A percentile compares a stretch with the other conserved stretches of the same genome.
phyloP scores from a whole-genome alignment of 2,797 vertebrate genomes.

The Yasuhikotakia modesta region DNA sequence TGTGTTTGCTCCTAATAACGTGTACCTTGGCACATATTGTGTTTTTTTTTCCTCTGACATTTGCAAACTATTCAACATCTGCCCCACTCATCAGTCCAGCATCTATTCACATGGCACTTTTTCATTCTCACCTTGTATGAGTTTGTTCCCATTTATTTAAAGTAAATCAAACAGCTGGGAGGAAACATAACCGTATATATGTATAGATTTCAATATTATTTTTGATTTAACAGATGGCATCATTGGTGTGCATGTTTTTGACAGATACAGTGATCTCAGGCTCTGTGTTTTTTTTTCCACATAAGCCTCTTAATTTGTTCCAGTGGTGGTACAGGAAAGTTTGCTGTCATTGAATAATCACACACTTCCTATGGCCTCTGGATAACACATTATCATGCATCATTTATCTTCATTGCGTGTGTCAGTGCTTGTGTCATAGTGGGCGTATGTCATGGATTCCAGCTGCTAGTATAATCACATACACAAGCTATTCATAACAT shows the following conservation, averaged over 20 bases:
- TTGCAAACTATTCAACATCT: constrained; percentile 79
- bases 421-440: constrained; percentile 67
- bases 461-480: constrained; percentile 67
- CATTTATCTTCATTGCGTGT: constrained; percentile 73
- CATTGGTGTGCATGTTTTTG: neutral
- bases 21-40: constrained; percentile 77
- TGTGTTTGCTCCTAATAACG: constrained; percentile 75
- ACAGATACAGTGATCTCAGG: constrained; percentile 3
- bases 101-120: constrained; percentile 68
- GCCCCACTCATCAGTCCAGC: constrained; percentile 74
- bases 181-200: neutral
- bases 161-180: neutral
- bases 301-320: neutral
- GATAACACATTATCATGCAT: constrained; percentile 73
- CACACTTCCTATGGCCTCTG: constrained; percentile 59
- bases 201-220: neutral
- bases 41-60: constrained; percentile 78
- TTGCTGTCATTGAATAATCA: constrained; percentile 58
- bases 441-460: constrained; percentile 66
- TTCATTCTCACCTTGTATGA: constrained; percentile 55
- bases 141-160: constrained; percentile 40
- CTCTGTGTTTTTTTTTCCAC: constrained; percentile 11
- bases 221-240: constrained; percentile 8
- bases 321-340: constrained; percentile 42
- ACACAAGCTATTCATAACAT: constrained; percentile 14